Percentiles rank a stretch among this genome's conserved stretches.
phyloP scores from a whole-genome alignment of 2,113 vertebrate genomes.

The Zosterops japonicus region DNA sequence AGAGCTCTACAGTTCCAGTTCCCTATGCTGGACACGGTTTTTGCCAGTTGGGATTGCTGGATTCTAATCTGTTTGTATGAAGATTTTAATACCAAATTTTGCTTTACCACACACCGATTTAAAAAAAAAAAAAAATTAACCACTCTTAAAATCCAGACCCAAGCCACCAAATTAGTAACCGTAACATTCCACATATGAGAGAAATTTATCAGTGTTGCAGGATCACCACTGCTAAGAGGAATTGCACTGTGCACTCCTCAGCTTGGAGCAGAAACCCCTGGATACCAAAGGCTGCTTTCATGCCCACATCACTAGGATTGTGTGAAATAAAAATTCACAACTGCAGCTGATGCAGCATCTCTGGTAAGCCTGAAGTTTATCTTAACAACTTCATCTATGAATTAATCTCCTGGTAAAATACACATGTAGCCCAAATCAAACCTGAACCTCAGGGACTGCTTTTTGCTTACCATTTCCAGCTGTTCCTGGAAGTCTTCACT shows the following conservation, averaged over 20 bases:
- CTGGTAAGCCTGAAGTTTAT: not conserved
- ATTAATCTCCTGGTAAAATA: not conserved
- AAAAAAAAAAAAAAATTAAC: not conserved
- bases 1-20: not conserved
- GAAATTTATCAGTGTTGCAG: not conserved
- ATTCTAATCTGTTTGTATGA: not conserved
- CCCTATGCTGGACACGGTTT: not conserved
- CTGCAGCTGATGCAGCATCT: not conserved
- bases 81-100: not conserved
- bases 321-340: not conserved
- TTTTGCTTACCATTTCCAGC: not conserved
- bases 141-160: not conserved
- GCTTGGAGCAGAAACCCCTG: not conserved
- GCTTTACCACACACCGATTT: not conserved
- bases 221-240: not conserved
- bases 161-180: not conserved
- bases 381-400: not conserved
- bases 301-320: not conserved
- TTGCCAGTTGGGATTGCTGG: not conserved
- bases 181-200: not conserved
- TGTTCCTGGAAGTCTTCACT: slow-evolving; percentile 79
- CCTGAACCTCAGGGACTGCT: not conserved
- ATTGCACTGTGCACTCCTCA: not conserved
- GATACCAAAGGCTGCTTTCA: not conserved
- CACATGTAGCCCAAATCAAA: not conserved